phyloP scores from a whole-genome alignment of 2,888 invertebrate genomes.

The Lepidocyrtinus sp. region DNA sequence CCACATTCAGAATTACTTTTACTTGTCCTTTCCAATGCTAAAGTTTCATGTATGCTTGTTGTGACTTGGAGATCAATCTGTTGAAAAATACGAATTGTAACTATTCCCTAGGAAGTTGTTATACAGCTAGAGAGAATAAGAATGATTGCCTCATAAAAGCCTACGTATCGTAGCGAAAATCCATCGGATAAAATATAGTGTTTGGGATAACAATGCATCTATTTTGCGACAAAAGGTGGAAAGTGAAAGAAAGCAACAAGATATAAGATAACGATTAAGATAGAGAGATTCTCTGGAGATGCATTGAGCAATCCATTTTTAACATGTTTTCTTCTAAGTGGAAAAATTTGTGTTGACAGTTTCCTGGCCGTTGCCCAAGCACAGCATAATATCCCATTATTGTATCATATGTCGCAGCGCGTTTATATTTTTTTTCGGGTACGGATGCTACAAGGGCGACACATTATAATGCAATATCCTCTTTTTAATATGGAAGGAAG shows the following conservation, averaged over 20 bases:
- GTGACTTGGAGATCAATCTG: too few relatives aligned
- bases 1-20: too few relatives aligned
- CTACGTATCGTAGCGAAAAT: too few relatives aligned
- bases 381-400: constrained; percentile 12
- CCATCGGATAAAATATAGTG: too few relatives aligned
- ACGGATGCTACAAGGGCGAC: constrained; percentile 28
- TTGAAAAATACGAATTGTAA: too few relatives aligned
- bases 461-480: constrained; percentile 49
- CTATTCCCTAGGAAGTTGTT: too few relatives aligned
- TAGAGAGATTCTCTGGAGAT: neutral
- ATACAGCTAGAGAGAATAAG: too few relatives aligned
- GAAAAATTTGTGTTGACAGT: constrained; percentile 58
- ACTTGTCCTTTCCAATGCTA: too few relatives aligned
- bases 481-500: neutral
- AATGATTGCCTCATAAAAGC: too few relatives aligned
- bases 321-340: constrained; percentile 38
- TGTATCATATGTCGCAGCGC: too few relatives aligned
- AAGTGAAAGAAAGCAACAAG: neutral
- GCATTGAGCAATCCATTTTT: constrained; percentile 8
- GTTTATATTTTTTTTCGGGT: constrained; percentile 23
- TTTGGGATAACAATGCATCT: too few relatives aligned
- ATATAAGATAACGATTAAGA: neutral
- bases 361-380: constrained; percentile 58
- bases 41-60: too few relatives aligned
- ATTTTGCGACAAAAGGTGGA: neutral